phyloP scores from a whole-genome alignment of 2,797 vertebrate genomes.

The Myioborus melanocephalus region DNA sequence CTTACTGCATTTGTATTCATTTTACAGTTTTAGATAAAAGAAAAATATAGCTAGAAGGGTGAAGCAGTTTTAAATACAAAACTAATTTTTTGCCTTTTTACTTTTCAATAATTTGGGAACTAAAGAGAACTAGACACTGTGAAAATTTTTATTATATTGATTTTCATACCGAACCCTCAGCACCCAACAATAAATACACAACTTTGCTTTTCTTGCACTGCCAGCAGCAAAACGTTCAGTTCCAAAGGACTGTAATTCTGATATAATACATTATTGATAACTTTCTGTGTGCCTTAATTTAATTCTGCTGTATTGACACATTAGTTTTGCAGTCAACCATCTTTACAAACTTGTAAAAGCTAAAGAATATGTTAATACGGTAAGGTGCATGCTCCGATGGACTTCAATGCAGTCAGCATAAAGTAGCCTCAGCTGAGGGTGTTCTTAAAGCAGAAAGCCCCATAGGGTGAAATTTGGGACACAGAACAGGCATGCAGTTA shows the following conservation, averaged over 20 bases:
- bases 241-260: constrained; percentile 69
- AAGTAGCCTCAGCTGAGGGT: constrained; percentile 17
- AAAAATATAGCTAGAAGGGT: constrained; percentile 32
- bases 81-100: constrained; percentile 44
- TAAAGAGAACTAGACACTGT: constrained; percentile 57
- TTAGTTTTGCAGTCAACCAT: constrained; percentile 17
- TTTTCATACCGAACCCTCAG: constrained; percentile 65
- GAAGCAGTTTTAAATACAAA: constrained; percentile 70
- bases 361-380: neutral
- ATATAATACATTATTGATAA: constrained; percentile 56
- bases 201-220: constrained; percentile 75
- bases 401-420: neutral
- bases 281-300: constrained; percentile 63
- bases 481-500: neutral
- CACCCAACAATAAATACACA: constrained; percentile 75
- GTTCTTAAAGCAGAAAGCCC: constrained; percentile 27
- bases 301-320: neutral
- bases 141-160: constrained; percentile 64
- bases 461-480: constrained; percentile 1
- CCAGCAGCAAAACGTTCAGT: constrained; percentile 76
- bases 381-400: constrained; percentile 19
- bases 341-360: constrained; percentile 40
- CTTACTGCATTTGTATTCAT: constrained; percentile 56
- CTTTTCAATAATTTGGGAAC: constrained; percentile 56
- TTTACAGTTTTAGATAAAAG: constrained; percentile 62